These are phyloP conservation scores for Eulithis prunata DNA, from an alignment of 2,888 invertebrate genomes.

Conservation along the genomic window DNA sequence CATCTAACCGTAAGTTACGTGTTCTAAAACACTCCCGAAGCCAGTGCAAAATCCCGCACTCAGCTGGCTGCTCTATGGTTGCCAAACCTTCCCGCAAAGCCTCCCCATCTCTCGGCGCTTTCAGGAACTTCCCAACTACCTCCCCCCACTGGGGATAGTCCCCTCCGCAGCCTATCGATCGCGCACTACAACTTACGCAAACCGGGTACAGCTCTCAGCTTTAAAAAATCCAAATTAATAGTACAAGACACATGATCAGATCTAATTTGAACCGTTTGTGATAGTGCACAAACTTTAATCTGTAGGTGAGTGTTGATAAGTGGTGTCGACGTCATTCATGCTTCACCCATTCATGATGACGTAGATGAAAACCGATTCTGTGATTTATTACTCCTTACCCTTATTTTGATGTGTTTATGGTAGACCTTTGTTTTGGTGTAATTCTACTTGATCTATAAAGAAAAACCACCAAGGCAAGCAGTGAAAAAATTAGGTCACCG, in stretches of 20 bases:
- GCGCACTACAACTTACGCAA: constrained; percentile 70
- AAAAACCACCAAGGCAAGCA: constrained; percentile 5
- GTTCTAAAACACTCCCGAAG: constrained; percentile 5
- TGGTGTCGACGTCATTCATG: constrained; percentile 50
- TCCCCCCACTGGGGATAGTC: constrained; percentile 39
- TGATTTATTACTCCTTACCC: constrained; percentile 52
- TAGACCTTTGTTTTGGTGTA: constrained; percentile 33
- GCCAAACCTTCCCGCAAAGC: constrained; percentile 42
- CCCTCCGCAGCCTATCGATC: constrained; percentile 69
- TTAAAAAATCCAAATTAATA: constrained; percentile 56
- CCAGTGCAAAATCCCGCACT: constrained; percentile 28
- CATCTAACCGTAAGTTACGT: constrained; percentile 30
- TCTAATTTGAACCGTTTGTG: constrained; percentile 54
- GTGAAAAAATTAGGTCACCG: constrained; percentile 49
- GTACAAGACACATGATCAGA: constrained; percentile 56
- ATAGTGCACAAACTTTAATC: constrained; percentile 33
- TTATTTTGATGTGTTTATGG: constrained; percentile 46
- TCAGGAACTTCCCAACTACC: constrained; percentile 56
- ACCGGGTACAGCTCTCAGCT: constrained; percentile 64
- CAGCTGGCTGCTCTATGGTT: constrained; percentile 32
- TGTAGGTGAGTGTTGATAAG: constrained; percentile 59
- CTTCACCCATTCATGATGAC: constrained; percentile 64
- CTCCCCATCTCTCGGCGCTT: constrained; percentile 71
- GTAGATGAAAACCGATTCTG: constrained; percentile 53
- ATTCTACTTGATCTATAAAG: constrained; percentile 12